Conservation (phyloP, 2,797 vertebrate species). For the Oreonectes daqikongensis region DNA sequence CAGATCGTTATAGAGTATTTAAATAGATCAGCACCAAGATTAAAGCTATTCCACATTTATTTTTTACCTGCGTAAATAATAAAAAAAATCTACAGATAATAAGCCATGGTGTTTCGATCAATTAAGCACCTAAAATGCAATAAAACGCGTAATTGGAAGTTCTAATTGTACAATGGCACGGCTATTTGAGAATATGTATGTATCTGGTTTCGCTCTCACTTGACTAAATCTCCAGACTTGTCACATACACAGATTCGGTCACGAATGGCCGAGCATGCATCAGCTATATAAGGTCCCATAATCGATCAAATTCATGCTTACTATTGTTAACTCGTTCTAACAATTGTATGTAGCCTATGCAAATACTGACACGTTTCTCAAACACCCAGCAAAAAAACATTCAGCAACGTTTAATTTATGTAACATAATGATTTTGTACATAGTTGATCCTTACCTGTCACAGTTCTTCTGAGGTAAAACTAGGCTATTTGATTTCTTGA, state of each 20-base stretch:
- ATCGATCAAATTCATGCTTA: constrained; percentile 9
- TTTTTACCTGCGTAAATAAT: not conserved
- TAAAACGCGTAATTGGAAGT: constrained; percentile 57
- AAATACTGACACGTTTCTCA: not conserved
- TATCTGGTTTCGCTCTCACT: constrained; percentile 84
- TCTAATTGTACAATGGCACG: constrained; percentile 74
- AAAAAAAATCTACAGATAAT: constrained; percentile 32
- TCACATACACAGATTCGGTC: not conserved
- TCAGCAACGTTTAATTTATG: not conserved
- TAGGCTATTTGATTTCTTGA: constrained; percentile 19
- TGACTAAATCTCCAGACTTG: constrained; percentile 76
- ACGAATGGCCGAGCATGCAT: not conserved
- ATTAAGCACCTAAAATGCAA: constrained; percentile 57
- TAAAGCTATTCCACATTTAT: too few relatives aligned
- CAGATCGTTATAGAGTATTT: too few relatives aligned
- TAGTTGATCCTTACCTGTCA: constrained; percentile 57
- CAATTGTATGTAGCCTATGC: not conserved
- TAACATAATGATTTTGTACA: constrained; percentile 53
- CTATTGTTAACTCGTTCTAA: not conserved
- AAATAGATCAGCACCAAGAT: not conserved
- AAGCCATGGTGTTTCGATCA: constrained; percentile 60
- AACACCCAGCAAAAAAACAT: not conserved
- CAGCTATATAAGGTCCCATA: not conserved
- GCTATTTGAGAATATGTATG: constrained; percentile 79
- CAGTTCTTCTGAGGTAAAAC: constrained; percentile 14